Base-by-base conservation (phyloP, 2,113 vertebrate genomes). In the Dolichallabes microphthalmus region DNA sequence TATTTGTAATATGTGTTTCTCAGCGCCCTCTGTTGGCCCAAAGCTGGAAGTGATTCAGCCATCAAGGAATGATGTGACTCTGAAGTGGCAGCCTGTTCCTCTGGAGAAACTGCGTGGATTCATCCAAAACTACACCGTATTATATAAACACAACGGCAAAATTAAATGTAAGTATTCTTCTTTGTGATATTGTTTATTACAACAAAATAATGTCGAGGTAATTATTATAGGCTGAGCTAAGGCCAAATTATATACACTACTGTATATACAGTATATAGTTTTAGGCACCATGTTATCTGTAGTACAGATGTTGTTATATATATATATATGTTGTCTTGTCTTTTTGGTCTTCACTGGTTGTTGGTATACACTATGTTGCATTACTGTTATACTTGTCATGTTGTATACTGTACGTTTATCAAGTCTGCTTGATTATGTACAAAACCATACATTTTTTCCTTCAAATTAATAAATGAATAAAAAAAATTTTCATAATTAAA, bases 41-140 rank as follows among this genome's bases (percentile, higher is more conserved):
- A 15, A 30, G 0, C 45, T 94, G 75, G 68, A 22, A 20, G 91
- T 92, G 39, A 73, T 77, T 20, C 58, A 81, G 20, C 89, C 88
- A 22, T 58, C 83, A 13, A 85, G 86, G 15, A 60, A 82, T 61
- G 87, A 22, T 1, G 87, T 94, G 52, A 63, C 76, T 66, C 75
- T 94, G 57, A 86, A 58, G 14, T 95, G 95, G 95, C 88, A 81
- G 32, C 83, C 88, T 11, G 63, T 93, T 27, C 92, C 93, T 8
- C 82, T 94, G 82, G 92, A 94, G 80, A 88, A 88, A 73, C 91
- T 80, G 14, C 91, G 27, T 0, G 95, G 94, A 8, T 92, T 92
- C 86, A 85, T 94, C 83, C 75, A 61, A 20, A 90, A 88, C 88
- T 95, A 94, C 89, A 93, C 90, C 1, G 12, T 95, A 2, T 8